A percentile compares a stretch with the other conserved stretches of the same genome.
Evolutionary conservation across 2,113 vertebrate genomes (phyloP).

Genomic region (Hippocampus abdominalis): DNA sequence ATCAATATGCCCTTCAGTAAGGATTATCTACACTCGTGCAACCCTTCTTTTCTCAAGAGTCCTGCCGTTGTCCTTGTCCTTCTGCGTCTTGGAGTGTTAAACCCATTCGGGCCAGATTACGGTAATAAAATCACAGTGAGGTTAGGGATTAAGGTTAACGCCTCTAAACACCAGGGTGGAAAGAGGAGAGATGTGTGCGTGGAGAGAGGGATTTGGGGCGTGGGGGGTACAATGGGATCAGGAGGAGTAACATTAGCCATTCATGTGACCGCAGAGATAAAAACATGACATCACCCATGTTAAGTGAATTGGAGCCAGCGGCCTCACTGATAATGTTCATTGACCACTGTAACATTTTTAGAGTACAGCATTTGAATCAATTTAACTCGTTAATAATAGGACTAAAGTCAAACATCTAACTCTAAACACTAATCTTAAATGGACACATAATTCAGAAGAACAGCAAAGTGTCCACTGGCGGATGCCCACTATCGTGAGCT

Average conservation of each 20-base stretch:
- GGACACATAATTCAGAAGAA: no score
- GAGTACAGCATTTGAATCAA: no score
- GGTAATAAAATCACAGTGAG: conserved; percentile 57
- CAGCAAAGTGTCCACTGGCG: no score
- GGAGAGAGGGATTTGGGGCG: not conserved
- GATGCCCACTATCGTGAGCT: no score
- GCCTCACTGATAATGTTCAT: conserved; percentile 2
- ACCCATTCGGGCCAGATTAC: conserved; percentile 62
- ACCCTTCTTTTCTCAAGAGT: conserved; percentile 13
- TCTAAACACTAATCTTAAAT: no score
- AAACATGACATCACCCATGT: conserved; percentile 17
- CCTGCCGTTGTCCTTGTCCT: conserved; percentile 27
- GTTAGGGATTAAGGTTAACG: conserved; percentile 53
- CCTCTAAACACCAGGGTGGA: conserved; percentile 46
- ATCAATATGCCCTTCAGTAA: not conserved
- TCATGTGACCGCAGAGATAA: conserved; percentile 5
- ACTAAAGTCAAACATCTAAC: no score
- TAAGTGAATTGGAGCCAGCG: conserved; percentile 3
- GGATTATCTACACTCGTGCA: not conserved
- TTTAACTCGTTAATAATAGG: no score
- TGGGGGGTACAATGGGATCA: conserved; percentile 21
- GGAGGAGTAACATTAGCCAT: conserved; percentile 17
- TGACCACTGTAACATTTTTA: no score
- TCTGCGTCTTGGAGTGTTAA: conserved; percentile 44
- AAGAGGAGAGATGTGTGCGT: not conserved